Percentiles rank a stretch among this genome's conserved stretches.
Conservation (phyloP, 2,113 vertebrate species). For the Rhabdomys dilectus region DNA sequence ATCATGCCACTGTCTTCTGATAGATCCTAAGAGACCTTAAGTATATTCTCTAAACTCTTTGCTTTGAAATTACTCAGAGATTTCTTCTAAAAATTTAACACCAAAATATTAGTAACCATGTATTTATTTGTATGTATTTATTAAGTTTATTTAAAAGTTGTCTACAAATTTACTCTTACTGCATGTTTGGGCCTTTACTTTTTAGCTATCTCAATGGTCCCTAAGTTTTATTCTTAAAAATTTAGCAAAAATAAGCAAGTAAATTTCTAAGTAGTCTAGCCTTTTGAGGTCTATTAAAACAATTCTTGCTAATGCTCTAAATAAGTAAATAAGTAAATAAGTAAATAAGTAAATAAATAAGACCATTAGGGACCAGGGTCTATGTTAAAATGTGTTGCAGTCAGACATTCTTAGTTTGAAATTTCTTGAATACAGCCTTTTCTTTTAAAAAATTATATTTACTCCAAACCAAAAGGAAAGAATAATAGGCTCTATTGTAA, state of each 20-base stretch:
- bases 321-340: not conserved
- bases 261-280: not conserved
- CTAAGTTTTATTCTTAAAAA: slow-evolving; percentile 54
- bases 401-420: slow-evolving; percentile 57
- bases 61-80: slow-evolving; percentile 55
- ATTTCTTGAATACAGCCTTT: slow-evolving; percentile 46
- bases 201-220: not conserved
- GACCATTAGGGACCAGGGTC: slow-evolving; percentile 17
- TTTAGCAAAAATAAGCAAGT: slow-evolving; percentile 28
- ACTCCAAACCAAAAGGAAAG: not conserved
- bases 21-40: not conserved
- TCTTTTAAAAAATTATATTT: slow-evolving; percentile 19
- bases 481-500: slow-evolving; percentile 5
- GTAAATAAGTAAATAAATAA: not conserved
- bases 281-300: slow-evolving; percentile 3
- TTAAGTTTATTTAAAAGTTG: slow-evolving; percentile 54
- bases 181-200: not conserved
- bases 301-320: not conserved
- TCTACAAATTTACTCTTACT: too few relatives aligned
- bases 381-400: slow-evolving; percentile 30
- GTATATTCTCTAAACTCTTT: not conserved
- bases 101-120: slow-evolving; percentile 21
- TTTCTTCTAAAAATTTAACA: slow-evolving; percentile 49
- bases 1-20: not conserved
- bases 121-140: too few relatives aligned